A percentile compares a stretch with the other conserved stretches of the same genome.
These are phyloP conservation scores for Varroa destructor DNA, from an alignment of 1,140 invertebrate genomes.

Conservation along the genomic window DNA sequence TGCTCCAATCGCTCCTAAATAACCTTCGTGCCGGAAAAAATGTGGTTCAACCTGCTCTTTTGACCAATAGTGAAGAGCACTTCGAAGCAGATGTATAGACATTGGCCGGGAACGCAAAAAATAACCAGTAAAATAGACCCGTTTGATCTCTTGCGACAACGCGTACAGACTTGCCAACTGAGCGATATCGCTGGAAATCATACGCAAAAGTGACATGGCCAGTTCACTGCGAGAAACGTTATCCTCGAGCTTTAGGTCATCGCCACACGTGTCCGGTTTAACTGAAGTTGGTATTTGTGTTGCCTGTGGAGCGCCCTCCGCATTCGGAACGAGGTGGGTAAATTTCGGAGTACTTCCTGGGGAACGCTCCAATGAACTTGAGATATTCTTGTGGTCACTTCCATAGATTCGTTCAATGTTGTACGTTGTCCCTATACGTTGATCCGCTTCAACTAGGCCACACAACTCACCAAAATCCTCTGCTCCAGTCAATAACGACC, in stretches of 20 bases:
- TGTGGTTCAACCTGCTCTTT: constrained; percentile 54
- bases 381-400: too few species aligned
- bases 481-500: constrained; percentile 52
- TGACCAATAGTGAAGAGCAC: constrained; percentile 62
- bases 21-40: constrained; percentile 62
- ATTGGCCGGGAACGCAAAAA: constrained; percentile 60
- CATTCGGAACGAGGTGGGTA: too few species aligned
- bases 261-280: too few species aligned
- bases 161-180: constrained; percentile 60
- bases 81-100: constrained; percentile 60
- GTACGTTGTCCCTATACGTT: too few species aligned
- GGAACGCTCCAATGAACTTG: too few species aligned
- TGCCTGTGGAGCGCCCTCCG: too few species aligned
- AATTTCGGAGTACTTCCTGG: too few species aligned
- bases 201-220: constrained; percentile 55
- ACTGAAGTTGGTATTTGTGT: too few species aligned
- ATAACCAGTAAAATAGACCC: constrained; percentile 62
- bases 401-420: too few species aligned
- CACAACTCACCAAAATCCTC: constrained; percentile 59
- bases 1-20: constrained; percentile 61
- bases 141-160: constrained; percentile 50
- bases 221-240: constrained; percentile 43
- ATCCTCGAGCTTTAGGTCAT: too few species aligned
- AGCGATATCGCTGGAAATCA: constrained; percentile 63
- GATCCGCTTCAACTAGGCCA: constrained; percentile 48